A percentile compares a stretch with the other conserved stretches of the same genome.
Evolutionary conservation across 2,888 invertebrate species (phyloP).

Genomic region (Miltochrista miniata): DNA sequence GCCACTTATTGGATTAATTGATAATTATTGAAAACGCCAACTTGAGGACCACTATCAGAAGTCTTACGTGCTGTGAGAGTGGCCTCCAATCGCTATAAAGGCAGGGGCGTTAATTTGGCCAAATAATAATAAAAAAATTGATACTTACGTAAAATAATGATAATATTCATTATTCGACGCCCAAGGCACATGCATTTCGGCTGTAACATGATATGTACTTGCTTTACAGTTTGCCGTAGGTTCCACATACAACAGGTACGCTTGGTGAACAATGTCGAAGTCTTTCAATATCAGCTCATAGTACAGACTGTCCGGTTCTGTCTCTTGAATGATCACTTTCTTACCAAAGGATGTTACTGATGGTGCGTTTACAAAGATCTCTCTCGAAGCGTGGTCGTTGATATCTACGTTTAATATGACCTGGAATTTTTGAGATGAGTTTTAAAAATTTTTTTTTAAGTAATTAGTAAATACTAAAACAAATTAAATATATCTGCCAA

Average conservation of each 20-base stretch:
- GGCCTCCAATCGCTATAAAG: too few species aligned
- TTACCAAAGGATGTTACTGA: constrained; percentile 55
- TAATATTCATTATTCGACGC: constrained; percentile 84
- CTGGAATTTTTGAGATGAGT: constrained; percentile 70
- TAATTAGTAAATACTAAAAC: too few species aligned
- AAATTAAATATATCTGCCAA: too few species aligned
- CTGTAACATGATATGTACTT: constrained; percentile 81
- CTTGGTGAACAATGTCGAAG: constrained; percentile 84
- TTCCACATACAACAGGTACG: constrained; percentile 84
- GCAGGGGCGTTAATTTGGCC: too few species aligned
- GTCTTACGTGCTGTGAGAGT: too few species aligned
- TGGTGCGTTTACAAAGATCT: constrained; percentile 64
- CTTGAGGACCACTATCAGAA: too few species aligned
- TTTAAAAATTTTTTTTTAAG: too few species aligned
- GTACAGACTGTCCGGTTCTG: constrained; percentile 81
- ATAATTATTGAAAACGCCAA: too few species aligned
- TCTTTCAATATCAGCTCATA: constrained; percentile 85
- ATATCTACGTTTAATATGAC: constrained; percentile 86
- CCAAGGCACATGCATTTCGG: constrained; percentile 87
- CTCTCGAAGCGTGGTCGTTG: constrained; percentile 75
- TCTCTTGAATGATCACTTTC: constrained; percentile 75
- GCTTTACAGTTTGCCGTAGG: constrained; percentile 72
- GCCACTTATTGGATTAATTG: too few species aligned
- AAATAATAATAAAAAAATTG: too few species aligned
- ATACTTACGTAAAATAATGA: constrained; percentile 84